These are phyloP conservation scores for Ptychoptera contaminata DNA, from an alignment of 2,888 invertebrate species.

Conservation along the genomic window DNA sequence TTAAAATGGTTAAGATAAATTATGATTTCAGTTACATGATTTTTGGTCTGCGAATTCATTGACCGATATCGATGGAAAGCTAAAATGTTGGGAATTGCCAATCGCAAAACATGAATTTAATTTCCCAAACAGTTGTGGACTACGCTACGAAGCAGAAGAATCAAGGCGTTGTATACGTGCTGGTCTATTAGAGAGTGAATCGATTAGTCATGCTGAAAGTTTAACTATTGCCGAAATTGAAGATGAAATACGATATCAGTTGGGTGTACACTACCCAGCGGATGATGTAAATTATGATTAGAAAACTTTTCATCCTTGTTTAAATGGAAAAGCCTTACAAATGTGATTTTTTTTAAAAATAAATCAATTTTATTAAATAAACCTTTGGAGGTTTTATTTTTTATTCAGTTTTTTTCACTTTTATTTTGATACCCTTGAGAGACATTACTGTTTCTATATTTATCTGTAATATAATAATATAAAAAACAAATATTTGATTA, in stretches of 20 bases:
- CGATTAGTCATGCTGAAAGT: conserved; percentile 50
- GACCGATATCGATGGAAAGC: conserved; percentile 45
- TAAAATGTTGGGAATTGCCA: conserved; percentile 49
- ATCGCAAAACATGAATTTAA: conserved; percentile 38
- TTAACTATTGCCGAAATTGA: conserved; percentile 52
- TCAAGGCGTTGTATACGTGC: conserved; percentile 51
- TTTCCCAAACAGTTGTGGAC: conserved; percentile 55
- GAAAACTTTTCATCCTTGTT: too few species aligned
- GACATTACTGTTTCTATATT: too few species aligned
- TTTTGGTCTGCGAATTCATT: conserved; percentile 63
- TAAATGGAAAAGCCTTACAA: too few species aligned
- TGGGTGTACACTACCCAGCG: conserved; percentile 45
- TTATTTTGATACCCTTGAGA: too few species aligned
- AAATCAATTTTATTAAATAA: too few species aligned
- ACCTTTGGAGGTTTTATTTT: too few species aligned
- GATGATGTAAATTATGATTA: conserved; percentile 24
- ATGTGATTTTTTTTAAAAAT: too few species aligned
- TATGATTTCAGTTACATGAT: conserved; percentile 26
- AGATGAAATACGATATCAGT: conserved; percentile 53
- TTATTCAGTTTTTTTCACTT: too few species aligned
- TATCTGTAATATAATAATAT: too few species aligned
- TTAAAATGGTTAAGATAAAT: neutral
- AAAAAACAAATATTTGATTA: too few species aligned
- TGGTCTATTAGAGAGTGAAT: conserved; percentile 52
- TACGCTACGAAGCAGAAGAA: conserved; percentile 64